These are phyloP conservation scores for Spilarctia lutea DNA, from an alignment of 2,888 invertebrate species.

Conservation along the genomic window DNA sequence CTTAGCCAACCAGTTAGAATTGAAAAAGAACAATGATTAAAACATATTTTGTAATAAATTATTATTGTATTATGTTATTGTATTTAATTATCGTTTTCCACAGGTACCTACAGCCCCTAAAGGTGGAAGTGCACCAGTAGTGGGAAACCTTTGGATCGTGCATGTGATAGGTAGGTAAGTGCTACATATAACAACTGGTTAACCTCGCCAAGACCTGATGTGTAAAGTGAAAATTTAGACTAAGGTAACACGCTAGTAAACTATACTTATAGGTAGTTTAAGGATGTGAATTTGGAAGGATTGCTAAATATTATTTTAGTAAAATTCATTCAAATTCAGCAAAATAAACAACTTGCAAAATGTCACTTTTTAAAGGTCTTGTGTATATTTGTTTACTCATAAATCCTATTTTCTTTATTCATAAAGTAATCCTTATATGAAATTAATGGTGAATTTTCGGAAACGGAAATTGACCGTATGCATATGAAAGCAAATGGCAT, in stretches of 20 bases:
- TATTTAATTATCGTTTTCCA: conserved; percentile 19
- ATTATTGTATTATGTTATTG: background rate
- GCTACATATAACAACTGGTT: background rate
- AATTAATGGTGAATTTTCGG: too few relatives aligned
- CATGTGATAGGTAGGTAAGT: background rate
- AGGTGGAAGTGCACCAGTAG: conserved; percentile 5
- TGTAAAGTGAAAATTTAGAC: background rate
- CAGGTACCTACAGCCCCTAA: too few relatives aligned
- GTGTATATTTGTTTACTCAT: background rate
- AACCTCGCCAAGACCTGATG: background rate
- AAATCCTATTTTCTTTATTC: background rate
- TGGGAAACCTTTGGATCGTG: conserved; percentile 4
- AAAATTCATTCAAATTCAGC: background rate
- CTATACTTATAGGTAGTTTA: background rate
- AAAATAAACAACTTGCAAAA: background rate
- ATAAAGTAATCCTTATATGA: too few relatives aligned
- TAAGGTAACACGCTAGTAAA: background rate
- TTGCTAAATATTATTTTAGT: background rate
- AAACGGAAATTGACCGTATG: background rate
- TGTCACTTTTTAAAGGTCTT: background rate
- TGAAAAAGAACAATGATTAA: too few relatives aligned
- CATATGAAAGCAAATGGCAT: background rate
- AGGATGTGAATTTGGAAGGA: background rate
- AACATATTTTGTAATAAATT: too few relatives aligned
- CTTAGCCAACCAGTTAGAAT: too few relatives aligned